Conservation (phyloP, 2,888 invertebrate species). For the Drosophila rubida region DNA sequence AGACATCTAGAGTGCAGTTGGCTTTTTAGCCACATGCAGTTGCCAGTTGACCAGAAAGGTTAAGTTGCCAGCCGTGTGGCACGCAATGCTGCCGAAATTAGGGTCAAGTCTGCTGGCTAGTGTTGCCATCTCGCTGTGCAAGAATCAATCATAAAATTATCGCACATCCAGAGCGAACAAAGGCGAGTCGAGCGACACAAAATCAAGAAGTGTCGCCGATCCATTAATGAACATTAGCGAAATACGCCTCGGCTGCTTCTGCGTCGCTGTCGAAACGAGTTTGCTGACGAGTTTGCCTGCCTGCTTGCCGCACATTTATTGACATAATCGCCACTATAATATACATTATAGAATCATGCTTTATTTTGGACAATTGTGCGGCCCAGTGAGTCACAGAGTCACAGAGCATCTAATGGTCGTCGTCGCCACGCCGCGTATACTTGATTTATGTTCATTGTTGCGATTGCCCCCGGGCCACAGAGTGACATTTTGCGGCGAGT, state of each 20-base stretch:
- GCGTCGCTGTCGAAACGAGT: not conserved
- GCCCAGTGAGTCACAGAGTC: not conserved
- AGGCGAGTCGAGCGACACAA: constrained; percentile 16
- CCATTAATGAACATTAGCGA: constrained; percentile 69
- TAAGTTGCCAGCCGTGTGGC: constrained; percentile 47
- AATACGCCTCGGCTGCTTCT: constrained; percentile 20
- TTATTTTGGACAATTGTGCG: not conserved
- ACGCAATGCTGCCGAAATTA: constrained; percentile 64
- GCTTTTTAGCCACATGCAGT: constrained; percentile 5
- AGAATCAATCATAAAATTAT: constrained; percentile 58
- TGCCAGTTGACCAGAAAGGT: constrained; percentile 39
- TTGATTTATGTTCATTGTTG: not conserved
- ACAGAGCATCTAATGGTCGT: too few species aligned
- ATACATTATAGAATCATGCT: not conserved
- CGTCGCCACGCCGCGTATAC: not conserved
- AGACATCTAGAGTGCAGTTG: too few species aligned
- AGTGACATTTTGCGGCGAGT: not conserved
- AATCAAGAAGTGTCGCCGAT: constrained; percentile 37
- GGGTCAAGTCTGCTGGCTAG: constrained; percentile 60
- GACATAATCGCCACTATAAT: not conserved
- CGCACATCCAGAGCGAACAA: not conserved
- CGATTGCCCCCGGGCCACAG: not conserved
- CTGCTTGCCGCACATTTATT: constrained; percentile 2
- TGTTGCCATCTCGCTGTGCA: constrained; percentile 33
- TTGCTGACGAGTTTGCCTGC: constrained; percentile 36